Percentiles rank a stretch among this genome's conserved stretches.
These are phyloP conservation scores for Drosophila virilis DNA, from an alignment of 1,140 invertebrate genomes.

Conservation along the genomic window DNA sequence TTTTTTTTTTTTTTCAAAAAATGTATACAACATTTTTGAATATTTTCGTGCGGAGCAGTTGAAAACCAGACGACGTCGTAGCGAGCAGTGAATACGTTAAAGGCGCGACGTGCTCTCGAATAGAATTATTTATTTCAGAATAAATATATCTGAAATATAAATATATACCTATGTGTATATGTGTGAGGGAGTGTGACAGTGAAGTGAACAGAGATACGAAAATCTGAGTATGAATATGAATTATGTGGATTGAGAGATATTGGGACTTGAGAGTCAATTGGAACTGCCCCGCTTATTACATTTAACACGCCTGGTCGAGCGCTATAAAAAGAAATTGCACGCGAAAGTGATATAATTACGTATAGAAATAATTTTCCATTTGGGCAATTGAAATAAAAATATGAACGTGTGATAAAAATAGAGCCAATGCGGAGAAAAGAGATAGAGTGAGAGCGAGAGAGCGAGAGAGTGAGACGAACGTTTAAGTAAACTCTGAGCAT, in stretches of 20 bases:
- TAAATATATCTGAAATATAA: not conserved
- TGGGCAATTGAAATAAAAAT: conserved; percentile 39
- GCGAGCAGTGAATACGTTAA: conserved; percentile 34
- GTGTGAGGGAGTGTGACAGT: not conserved
- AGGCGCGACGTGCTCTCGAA: conserved; percentile 22
- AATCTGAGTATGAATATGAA: not conserved
- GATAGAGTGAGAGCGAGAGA: conserved; percentile 13
- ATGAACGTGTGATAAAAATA: conserved; percentile 71
- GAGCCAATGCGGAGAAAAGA: conserved; percentile 26
- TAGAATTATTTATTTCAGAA: conserved; percentile 11
- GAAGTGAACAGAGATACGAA: not conserved
- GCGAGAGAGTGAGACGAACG: not conserved
- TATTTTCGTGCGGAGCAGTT: conserved; percentile 54
- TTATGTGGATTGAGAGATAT: conserved; percentile 1
- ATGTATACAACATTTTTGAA: conserved; percentile 48
- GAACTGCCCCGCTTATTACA: not conserved
- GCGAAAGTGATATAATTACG: conserved; percentile 73
- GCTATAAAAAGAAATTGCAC: conserved; percentile 42
- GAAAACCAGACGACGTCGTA: conserved; percentile 54
- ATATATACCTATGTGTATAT: conserved; percentile 13
- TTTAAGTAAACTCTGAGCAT: conserved; percentile 5
- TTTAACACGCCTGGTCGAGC: not conserved
- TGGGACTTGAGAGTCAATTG: not conserved
- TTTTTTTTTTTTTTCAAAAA: conserved; percentile 27
- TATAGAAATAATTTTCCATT: conserved; percentile 48